Conservation (phyloP, 2,888 invertebrate species). For the Myopa tessellatipennis region DNA sequence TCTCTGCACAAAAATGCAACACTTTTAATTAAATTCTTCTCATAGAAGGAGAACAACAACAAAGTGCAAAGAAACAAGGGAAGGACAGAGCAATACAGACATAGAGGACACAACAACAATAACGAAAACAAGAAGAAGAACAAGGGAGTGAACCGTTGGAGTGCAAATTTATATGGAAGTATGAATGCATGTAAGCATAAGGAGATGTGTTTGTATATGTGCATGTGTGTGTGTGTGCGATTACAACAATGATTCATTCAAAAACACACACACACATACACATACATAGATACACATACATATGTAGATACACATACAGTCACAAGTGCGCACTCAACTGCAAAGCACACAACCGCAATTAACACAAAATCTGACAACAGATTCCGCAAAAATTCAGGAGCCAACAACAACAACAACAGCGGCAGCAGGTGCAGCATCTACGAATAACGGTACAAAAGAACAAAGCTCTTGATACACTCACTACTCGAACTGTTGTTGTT, state of each 20-base stretch:
- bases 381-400: not conserved
- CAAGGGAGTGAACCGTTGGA: no score
- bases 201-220: not conserved
- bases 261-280: not conserved
- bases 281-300: not conserved
- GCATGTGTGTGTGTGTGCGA: not conserved
- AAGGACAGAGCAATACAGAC: no score
- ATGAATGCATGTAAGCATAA: not conserved
- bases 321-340: conserved; percentile 12
- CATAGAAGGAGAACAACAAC: not conserved
- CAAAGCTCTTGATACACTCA: no score
- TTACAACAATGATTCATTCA: no score
- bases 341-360: conserved; percentile 28
- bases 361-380: conserved; percentile 13
- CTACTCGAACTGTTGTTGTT: not conserved
- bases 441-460: no score
- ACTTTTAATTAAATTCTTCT: conserved; percentile 28
- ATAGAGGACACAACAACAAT: no score
- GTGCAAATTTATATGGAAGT: no score
- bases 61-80: no score
- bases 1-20: conserved; percentile 12
- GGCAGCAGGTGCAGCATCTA: not conserved
- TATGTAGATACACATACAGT: not conserved
- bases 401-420: not conserved
- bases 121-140: no score